Evolutionary conservation across 2,797 vertebrate species (phyloP), one percentile per base, ranked within the genome.

Genomic region (Yasuhikotakia modesta): DNA sequence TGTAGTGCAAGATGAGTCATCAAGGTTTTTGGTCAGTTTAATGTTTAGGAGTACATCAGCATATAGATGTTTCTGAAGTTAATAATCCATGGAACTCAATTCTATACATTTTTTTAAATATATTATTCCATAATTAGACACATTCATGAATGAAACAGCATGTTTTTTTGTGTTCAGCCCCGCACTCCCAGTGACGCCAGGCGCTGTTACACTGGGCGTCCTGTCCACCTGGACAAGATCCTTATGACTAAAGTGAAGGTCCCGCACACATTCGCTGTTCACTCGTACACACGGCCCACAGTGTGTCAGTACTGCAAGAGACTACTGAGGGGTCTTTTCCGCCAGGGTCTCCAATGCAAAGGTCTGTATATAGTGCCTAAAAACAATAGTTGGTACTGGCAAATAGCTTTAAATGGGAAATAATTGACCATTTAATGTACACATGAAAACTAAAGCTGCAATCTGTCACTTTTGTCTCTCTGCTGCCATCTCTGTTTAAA

Each of bases 281-380:
- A 97, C 88, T 96, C 96, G 0, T 97, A 97, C 88, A 97, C 95
- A 0, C 91, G 96, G 0, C 96, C 96, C 45, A 97, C 96, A 0
- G 95, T 97, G 81, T 97, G 96, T 83, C 96, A 97, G 91, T 96
- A 91, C 87, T 97, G 96, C 90, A 96, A 97, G 87, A 93, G 95
- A 71, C 94, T 97, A 6, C 94, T 97, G 0, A 90, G 95, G 63
- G 96, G 96, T 0, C 92, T 97, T 21, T 97, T 97, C 85, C 92
- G 96, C 43, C 96, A 97, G 83, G 96, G 96, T 30, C 92, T 97
- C 4, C 96, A 97, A 88, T 97, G 96, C 89, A 97, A 96, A 94
- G 96, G 96, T 96, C 80, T 88, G 90, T 0, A 22, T 19, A 16
- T 70, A 8, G 3, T 19, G 0, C 30, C n/a, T 10, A 45, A 45